These are phyloP conservation scores for Damaliscus lunatus DNA, from an alignment of 2,113 vertebrate species.

Conservation along the genomic window DNA sequence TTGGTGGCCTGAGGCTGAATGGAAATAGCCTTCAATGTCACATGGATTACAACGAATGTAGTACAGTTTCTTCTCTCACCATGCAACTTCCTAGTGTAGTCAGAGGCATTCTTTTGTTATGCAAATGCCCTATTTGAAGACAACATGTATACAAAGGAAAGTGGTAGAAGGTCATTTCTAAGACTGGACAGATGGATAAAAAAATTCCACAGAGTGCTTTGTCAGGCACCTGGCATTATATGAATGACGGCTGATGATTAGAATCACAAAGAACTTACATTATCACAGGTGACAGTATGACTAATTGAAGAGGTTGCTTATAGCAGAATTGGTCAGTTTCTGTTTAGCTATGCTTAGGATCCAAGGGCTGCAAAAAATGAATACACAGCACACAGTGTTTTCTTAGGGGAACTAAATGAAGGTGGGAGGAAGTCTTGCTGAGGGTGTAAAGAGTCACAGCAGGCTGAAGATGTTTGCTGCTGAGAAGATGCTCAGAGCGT, in stretches of 20 bases:
- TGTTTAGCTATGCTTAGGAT: conserved; percentile 22
- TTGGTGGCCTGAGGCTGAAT: not conserved
- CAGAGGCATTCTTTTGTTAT: not conserved
- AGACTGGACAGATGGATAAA: conserved; percentile 62
- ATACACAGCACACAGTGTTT: conserved; percentile 33
- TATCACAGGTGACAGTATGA: conserved; percentile 64
- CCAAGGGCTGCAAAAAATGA: conserved; percentile 49
- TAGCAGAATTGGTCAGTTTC: conserved; percentile 56
- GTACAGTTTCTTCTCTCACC: not conserved
- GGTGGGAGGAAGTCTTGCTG: conserved; percentile 64
- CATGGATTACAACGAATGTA: not conserved
- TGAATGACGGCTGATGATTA: conserved; percentile 57
- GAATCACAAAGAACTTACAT: conserved; percentile 53
- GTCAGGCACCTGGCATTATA: conserved; percentile 45
- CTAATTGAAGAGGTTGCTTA: conserved; percentile 62
- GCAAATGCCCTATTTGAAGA: conserved; percentile 41
- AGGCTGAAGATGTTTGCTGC: conserved; percentile 54
- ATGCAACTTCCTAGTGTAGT: not conserved
- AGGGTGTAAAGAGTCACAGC: conserved; percentile 67
- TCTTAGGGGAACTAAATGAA: conserved; percentile 54
- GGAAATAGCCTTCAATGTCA: not conserved
- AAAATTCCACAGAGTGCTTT: conserved; percentile 36
- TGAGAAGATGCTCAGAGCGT: conserved; percentile 63
- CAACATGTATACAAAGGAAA: not conserved
- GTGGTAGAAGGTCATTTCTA: conserved; percentile 39